Conservation (phyloP, 2,888 invertebrate genomes). For the Ochropleura plecta region DNA sequence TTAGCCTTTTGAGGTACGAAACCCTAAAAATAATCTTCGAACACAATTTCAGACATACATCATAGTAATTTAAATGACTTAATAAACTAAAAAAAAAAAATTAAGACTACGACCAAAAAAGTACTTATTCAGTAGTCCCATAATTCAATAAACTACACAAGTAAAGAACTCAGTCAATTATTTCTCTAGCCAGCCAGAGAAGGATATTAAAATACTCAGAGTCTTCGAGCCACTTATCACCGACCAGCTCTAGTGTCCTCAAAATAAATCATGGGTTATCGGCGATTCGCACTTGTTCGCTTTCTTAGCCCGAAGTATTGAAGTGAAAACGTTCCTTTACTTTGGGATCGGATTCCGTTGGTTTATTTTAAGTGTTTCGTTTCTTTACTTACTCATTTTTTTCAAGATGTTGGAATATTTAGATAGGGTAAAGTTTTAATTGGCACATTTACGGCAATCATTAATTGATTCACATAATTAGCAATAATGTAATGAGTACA, state of each 20-base stretch:
- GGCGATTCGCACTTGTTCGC: constrained; percentile 41
- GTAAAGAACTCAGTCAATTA: neutral
- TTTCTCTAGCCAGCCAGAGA: neutral
- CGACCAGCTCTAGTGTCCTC: constrained; percentile 26
- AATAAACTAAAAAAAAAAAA: too few relatives aligned
- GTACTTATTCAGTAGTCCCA: too few relatives aligned
- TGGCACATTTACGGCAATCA: too few relatives aligned
- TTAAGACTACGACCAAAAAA: neutral
- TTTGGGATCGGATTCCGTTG: neutral
- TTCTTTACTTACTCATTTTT: neutral
- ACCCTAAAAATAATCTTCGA: too few relatives aligned
- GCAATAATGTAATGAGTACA: too few relatives aligned
- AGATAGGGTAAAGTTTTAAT: too few relatives aligned
- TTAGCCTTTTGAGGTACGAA: too few relatives aligned
- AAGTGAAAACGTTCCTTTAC: constrained; percentile 25
- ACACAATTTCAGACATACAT: too few relatives aligned
- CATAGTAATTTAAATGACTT: too few relatives aligned
- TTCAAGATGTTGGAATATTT: neutral
- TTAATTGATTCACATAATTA: too few relatives aligned
- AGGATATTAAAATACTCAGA: constrained; percentile 28
- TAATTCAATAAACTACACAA: neutral
- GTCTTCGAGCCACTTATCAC: constrained; percentile 24
- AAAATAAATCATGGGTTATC: constrained; percentile 58
- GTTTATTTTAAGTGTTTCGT: neutral
- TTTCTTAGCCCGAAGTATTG: constrained; percentile 27